Evolutionary conservation across 35 echinoderm and acorn worm species (phyloP).

Genomic region (Lytechinus variegatus): DNA sequence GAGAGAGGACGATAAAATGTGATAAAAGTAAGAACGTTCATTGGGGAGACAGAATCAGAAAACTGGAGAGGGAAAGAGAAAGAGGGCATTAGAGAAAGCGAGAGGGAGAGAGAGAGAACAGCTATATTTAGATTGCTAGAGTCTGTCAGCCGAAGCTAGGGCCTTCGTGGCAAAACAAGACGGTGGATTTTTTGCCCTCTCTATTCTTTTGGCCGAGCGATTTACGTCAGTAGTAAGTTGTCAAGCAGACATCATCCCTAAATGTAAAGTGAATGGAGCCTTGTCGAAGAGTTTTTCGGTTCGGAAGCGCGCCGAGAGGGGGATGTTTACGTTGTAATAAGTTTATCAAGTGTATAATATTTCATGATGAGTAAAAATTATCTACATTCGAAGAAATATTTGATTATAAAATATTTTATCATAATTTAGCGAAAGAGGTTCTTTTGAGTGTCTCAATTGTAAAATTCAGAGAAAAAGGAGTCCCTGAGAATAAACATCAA

Average conservation of each 20-base stretch:
- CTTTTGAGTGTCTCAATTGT: neutral
- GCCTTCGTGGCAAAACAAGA: conserved; percentile 46
- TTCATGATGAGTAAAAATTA: neutral
- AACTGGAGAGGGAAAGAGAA: neutral
- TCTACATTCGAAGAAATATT: neutral
- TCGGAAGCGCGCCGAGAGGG: neutral
- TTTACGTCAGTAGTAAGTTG: conserved; percentile 46
- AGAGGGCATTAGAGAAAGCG: neutral
- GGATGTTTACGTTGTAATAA: neutral
- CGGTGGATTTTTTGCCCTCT: conserved; percentile 34
- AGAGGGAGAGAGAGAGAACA: neutral
- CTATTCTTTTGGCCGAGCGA: conserved; percentile 26
- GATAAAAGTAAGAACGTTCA: too few relatives aligned
- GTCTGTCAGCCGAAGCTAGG: conserved; percentile 50
- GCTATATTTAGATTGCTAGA: conserved; percentile 39
- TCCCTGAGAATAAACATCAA: neutral
- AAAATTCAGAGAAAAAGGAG: neutral
- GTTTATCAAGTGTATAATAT: neutral
- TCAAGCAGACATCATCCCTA: conserved; percentile 29
- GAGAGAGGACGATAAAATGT: too few relatives aligned
- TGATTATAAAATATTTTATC: neutral
- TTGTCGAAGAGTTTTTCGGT: neutral
- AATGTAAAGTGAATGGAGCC: neutral
- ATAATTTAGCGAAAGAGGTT: neutral
- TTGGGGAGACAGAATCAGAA: too few relatives aligned